Evolutionary conservation across 2,113 vertebrate species (phyloP).

Genomic region (Tretioscincus oriximinensis): DNA sequence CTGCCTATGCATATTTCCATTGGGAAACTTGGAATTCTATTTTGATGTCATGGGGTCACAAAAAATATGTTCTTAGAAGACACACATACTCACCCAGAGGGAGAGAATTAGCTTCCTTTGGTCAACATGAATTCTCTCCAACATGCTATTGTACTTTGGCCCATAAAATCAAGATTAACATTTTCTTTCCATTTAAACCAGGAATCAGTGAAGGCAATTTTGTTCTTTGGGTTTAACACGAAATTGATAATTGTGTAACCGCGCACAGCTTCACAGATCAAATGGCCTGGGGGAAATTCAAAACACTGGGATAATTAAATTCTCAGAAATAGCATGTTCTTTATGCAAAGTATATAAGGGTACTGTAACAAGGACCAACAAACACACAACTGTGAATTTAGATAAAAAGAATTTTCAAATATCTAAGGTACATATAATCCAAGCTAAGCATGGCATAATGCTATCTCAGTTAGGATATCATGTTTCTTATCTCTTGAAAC

Average conservation of each 20-base stretch:
- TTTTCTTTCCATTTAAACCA: conserved; percentile 15
- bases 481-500: background rate
- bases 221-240: conserved; percentile 18
- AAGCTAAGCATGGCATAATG: background rate
- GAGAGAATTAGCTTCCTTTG: background rate
- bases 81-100: background rate
- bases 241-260: conserved; percentile 36
- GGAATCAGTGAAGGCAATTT: conserved; percentile 11
- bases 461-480: background rate
- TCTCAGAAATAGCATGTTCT: conserved; percentile 15
- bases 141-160: background rate
- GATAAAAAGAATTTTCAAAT: conserved; percentile 2
- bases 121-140: conserved; percentile 14
- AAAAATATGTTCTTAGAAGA: background rate
- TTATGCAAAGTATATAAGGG: conserved; percentile 6
- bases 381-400: conserved; percentile 20
- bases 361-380: conserved; percentile 20
- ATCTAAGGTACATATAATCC: background rate
- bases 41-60: background rate
- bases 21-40: background rate
- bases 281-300: conserved; percentile 25
- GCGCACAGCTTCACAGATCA: conserved; percentile 31
- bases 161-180: conserved; percentile 30
- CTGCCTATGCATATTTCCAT: background rate
- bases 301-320: conserved; percentile 28